Evolutionary conservation across 2,113 vertebrate genomes (phyloP), one percentile per base, ranked within the genome.

Genomic region (Monopterus albus): DNA sequence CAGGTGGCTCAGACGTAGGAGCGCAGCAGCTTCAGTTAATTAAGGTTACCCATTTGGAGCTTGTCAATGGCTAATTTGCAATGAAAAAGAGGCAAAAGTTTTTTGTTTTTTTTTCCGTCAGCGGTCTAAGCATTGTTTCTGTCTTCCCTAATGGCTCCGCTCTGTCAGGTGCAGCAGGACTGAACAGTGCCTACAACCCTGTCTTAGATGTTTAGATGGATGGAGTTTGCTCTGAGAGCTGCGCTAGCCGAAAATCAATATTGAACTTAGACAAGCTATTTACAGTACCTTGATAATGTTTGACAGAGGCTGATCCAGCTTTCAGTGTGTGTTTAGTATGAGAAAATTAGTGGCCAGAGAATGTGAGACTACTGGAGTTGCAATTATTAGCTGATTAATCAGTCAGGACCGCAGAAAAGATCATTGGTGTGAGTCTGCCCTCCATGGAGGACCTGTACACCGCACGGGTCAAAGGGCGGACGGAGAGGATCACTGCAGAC

Each of bases 261-360:
- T 70, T 72, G 73, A 81, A 68, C 79, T 63, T 52, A 61, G 59
- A 75, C 69, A 78, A 65, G 79, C 78, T 85, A 69, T 88, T 84
- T 85, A 84, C 76, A 72, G 78, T 71, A 78, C 73, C 72, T 70
- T 80, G 71, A 84, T 83, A 71, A 81, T 86, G 40, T 87, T 87
- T 78, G 82, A 84, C 83, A 79, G 74, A 57, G 52, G 52, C 76
- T 63, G 78, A 75, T 71, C 38, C 40, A 39, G 49, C 55, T 58
- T 18, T 35, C 62, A 56, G 31, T 49, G 38, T 68, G 49, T 29
- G 25, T 0, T 39, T 36, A 31, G 26, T 58, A 17, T 49, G 53
- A 67, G 8, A 17, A 80, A 75, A 77, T 66, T 42, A 67, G 15
- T 7, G 59, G 55, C 9, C 62, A 53, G 40, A n/a, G 5, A 2